phyloP scores from a whole-genome alignment of 1,140 invertebrate genomes.

The Akabosia matsudoensis region DNA sequence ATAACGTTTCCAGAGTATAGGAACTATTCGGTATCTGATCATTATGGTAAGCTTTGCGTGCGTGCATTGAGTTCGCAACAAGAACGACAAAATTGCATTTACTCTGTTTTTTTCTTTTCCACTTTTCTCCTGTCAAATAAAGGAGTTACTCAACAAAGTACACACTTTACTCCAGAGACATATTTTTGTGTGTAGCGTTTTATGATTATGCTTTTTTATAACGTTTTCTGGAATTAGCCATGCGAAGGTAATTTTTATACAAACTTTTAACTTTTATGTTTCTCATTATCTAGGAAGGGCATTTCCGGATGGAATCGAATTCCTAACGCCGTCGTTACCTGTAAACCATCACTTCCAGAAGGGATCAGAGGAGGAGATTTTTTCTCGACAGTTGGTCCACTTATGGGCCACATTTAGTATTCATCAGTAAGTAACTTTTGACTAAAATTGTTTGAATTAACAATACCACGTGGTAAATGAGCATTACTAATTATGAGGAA shows the following conservation, averaged over 20 bases:
- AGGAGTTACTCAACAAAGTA: too few relatives aligned
- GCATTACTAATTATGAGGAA: neutral
- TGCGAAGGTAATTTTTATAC: too few relatives aligned
- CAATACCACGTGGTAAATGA: neutral
- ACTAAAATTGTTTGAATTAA: neutral
- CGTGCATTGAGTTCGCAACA: neutral
- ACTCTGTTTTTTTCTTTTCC: neutral
- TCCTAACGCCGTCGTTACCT: neutral
- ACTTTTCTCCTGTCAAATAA: neutral
- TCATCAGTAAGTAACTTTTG: conserved; percentile 21
- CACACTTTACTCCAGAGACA: neutral
- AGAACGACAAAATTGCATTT: neutral
- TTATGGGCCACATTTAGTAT: conserved; percentile 10
- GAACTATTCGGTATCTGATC: neutral
- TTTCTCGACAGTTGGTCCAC: conserved; percentile 14
- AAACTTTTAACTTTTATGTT: neutral
- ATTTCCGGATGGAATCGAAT: conserved; percentile 15
- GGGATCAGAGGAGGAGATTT: conserved; percentile 4
- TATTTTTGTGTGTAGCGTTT: neutral
- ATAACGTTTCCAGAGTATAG: neutral
- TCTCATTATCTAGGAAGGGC: neutral
- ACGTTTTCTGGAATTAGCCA: neutral
- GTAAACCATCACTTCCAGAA: neutral
- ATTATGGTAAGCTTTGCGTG: neutral
- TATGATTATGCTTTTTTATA: neutral